Evolutionary conservation across 2,797 vertebrate species (phyloP), one percentile per base, ranked within the genome.

Genomic region (Microcaecilia unicolor): DNA sequence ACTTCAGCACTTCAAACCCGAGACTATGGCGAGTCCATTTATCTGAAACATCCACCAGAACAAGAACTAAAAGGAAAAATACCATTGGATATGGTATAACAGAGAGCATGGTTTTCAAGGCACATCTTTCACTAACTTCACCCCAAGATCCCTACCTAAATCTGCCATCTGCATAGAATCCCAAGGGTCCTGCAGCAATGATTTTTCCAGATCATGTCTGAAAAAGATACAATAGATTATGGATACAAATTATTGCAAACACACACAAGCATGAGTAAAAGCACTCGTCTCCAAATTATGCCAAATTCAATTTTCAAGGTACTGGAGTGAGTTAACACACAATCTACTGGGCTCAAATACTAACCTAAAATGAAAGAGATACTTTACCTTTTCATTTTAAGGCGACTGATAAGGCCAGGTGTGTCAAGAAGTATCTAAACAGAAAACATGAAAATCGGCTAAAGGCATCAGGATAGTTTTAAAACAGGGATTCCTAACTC

Each of bases 401-500:
- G 13, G 7, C 35, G 58, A 11, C 64, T 87, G 14, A 84, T 95
- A 54, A 99, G 76, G 19, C 95, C 95, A 35, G 95, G 95, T 2
- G 93, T 98, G 58, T 99, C 94, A 55, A 97, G 72, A 15, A 99
- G 75, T 68, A 98, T 68, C 95, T 98, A 62, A 57, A 58, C 28
- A 61, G 18, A 64, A 7, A 69, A 37, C 5, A 38, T 11, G 16
- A 6, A 14, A n/a, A n/a, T n/a, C n/a, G n/a, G n/a, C n/a, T n/a
- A n/a, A n/a, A n/a, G n/a, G n/a, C n/a, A n/a, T n/a, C n/a, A n/a
- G n/a, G n/a, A n/a, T n/a, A n/a, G n/a, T n/a, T n/a, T n/a, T n/a
- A n/a, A n/a, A n/a, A n/a, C n/a, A n/a, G n/a, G n/a, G n/a, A n/a
- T n/a, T n/a, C n/a, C n/a, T n/a, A n/a, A n/a, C n/a, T n/a, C n/a